phyloP scores from a whole-genome alignment of 2,113 vertebrate genomes.

The Pseudorectes ferrugineus region DNA sequence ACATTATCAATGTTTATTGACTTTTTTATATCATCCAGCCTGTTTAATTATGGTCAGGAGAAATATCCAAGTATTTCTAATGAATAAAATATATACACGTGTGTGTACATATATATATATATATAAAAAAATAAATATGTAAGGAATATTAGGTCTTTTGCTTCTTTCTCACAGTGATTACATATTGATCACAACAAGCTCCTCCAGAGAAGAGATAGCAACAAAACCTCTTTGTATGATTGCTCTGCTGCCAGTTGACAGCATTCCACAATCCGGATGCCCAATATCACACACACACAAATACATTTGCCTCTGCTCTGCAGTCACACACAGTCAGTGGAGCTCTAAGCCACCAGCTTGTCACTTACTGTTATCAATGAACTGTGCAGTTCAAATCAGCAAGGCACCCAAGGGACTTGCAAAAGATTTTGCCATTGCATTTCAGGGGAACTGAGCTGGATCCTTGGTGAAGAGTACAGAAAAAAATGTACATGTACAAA shows the following conservation, averaged over 20 bases:
- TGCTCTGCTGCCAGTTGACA: neutral
- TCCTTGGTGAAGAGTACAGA: neutral
- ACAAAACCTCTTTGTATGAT: neutral
- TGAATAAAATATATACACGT: neutral
- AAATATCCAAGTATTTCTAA: neutral
- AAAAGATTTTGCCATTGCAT: neutral
- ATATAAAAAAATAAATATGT: neutral
- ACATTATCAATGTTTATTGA: neutral
- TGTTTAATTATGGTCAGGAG: neutral
- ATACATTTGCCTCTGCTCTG: neutral
- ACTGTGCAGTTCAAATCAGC: neutral
- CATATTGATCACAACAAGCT: neutral
- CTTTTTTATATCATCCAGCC: neutral
- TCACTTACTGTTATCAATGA: neutral
- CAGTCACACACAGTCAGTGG: neutral
- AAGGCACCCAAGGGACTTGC: neutral
- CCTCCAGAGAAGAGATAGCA: neutral
- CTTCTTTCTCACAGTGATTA: neutral
- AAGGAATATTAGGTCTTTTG: neutral
- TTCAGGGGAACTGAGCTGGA: neutral
- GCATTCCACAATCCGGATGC: neutral
- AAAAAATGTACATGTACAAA: neutral
- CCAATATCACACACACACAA: neutral
- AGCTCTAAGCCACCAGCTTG: neutral
- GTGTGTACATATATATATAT: too few relatives aligned